These are phyloP conservation scores for Drosophila kambysellisi DNA, from an alignment of 2,888 invertebrate species.

Conservation along the genomic window DNA sequence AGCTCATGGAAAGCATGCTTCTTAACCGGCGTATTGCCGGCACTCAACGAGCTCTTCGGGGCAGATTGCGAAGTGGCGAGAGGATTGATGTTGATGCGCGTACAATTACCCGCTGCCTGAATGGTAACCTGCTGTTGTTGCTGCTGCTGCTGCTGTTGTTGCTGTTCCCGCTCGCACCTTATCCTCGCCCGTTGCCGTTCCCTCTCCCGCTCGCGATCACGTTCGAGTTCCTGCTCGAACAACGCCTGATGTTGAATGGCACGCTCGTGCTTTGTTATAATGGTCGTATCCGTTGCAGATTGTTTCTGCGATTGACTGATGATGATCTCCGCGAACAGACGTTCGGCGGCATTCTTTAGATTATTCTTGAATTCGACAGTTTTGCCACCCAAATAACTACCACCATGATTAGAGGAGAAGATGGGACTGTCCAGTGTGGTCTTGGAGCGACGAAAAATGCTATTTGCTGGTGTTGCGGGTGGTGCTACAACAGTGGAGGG, in stretches of 20 bases:
- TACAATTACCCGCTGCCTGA: conserved; percentile 73
- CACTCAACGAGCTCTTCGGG: conserved; percentile 64
- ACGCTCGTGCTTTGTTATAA: conserved; percentile 82
- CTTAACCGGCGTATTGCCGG: conserved; percentile 82
- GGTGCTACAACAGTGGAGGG: conserved; percentile 35
- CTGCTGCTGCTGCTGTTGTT: conserved; percentile 22
- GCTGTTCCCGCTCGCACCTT: conserved; percentile 16
- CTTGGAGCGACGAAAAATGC: conserved; percentile 82
- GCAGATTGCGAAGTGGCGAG: conserved; percentile 13
- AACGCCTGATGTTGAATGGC: conserved; percentile 77
- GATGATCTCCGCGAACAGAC: conserved; percentile 84
- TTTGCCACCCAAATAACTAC: conserved; percentile 74
- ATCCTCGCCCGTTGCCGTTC: conserved; percentile 19
- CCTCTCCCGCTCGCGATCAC: conserved; percentile 22
- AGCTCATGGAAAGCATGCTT: conserved; percentile 87
- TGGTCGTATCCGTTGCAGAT: conserved; percentile 61
- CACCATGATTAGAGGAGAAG: conserved; percentile 12
- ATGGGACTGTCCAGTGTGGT: conserved; percentile 78
- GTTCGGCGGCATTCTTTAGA: conserved; percentile 84
- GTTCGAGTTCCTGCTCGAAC: conserved; percentile 68
- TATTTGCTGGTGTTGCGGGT: conserved; percentile 51
- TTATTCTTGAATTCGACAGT: conserved; percentile 84
- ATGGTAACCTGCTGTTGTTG: conserved; percentile 60
- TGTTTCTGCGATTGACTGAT: conserved; percentile 82
- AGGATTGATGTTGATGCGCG: conserved; percentile 77